A percentile compares a stretch with the other conserved stretches of the same genome.
Conservation (phyloP, 2,113 vertebrate species). For the Mystacornis crossleyi region DNA sequence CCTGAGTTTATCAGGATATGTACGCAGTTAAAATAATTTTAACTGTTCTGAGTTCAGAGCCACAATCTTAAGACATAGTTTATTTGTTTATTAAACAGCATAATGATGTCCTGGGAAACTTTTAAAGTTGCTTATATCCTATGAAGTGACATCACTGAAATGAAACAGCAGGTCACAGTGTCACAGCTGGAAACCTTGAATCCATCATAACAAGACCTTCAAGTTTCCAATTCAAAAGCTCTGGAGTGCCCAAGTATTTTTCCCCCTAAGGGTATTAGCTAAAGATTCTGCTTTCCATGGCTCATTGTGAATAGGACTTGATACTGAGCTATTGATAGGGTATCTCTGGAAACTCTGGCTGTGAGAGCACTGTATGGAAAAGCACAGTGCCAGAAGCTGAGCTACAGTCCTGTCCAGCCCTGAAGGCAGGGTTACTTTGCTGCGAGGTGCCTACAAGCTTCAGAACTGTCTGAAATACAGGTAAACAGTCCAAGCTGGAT, state of each 20-base stretch:
- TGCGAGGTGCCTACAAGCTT: background rate
- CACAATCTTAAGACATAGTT: background rate
- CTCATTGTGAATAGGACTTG: background rate
- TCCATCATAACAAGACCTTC: constrained; percentile 48
- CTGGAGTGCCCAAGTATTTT: constrained; percentile 2
- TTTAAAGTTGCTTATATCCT: constrained; percentile 46
- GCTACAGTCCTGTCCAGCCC: background rate
- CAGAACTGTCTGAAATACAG: background rate
- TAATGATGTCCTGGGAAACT: constrained; percentile 66
- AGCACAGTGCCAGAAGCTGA: background rate
- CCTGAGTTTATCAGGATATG: background rate
- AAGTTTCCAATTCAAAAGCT: constrained; percentile 36
- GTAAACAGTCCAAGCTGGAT: background rate
- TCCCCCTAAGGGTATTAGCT: background rate
- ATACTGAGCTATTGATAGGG: background rate
- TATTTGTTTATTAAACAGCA: constrained; percentile 52
- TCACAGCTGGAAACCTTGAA: constrained; percentile 65
- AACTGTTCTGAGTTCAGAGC: constrained; percentile 27
- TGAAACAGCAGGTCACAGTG: constrained; percentile 36
- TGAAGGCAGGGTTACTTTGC: background rate
- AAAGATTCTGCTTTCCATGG: background rate
- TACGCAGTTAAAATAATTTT: background rate
- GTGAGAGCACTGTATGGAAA: background rate
- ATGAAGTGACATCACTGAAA: constrained; percentile 59
- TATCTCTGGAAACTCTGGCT: background rate